Base-by-base conservation (phyloP, 2,797 vertebrate species). In the Orestias chungarensis region DNA sequence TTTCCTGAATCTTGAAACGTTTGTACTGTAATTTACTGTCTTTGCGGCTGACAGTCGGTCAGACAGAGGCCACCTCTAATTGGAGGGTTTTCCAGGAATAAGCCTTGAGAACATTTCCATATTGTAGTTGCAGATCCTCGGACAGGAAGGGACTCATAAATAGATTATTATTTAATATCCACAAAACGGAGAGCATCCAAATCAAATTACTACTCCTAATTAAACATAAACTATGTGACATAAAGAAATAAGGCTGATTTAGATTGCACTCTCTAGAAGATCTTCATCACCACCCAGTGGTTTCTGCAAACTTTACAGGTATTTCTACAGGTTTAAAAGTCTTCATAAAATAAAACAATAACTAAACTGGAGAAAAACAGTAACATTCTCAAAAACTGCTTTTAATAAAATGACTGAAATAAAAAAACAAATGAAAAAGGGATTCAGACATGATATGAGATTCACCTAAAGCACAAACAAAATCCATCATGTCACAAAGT, bases 11-110 rank as follows among this genome's bases (percentile, higher is more conserved):
- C 59, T 68, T 80, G 82, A 82, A 76, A 66, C 1, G 4, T 82
- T 38, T 0, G 5, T 82, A 29, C 54, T 70, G 62, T 87, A 81
- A 82, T 91, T 82, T 75, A 66, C 44, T 4, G 66, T 62, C 3
- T 70, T 11, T 71, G 54, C 42, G 50, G 64, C 68, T 87, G 88
- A 72, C 88, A 87, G 80, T 67, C 72, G 68, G 83, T 25, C 38
- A 80, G 73, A 72, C 62, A 72, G 64, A 82, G 82, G 71, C 59
- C 47, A 69, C 31, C 81, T 78, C 71, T 91, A 91, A 92, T 92
- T 92, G 88, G 88, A 83, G 47, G 57, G 44, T 50, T 88, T 82
- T 71, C 64, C 23, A 69, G 70, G 78, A 80, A 86, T 75, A 68
- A 68, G 50, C 38, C 49, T 31, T 20, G 57, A 31, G 75, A 73